Percentiles rank a stretch among this genome's conserved stretches.
Evolutionary conservation across 2,888 invertebrate species (phyloP).

Genomic region (Epsilonema sp.): DNA sequence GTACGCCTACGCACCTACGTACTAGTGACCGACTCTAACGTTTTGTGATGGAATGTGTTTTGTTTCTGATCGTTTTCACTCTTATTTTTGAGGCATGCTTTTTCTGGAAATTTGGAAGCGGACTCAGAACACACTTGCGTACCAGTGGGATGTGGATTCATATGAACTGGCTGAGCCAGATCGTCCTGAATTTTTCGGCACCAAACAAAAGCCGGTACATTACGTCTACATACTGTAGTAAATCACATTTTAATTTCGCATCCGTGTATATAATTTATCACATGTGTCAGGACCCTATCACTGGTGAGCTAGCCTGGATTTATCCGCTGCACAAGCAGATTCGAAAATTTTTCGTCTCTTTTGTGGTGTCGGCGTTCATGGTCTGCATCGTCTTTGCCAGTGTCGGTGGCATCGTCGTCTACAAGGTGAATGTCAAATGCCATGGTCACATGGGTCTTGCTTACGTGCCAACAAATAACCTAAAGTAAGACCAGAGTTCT

Average conservation of each 20-base stretch:
- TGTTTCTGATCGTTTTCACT: too few species aligned
- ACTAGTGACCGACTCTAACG: too few species aligned
- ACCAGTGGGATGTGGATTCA: conserved; percentile 35
- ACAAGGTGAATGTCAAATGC: conserved; percentile 10
- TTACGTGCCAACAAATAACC: too few species aligned
- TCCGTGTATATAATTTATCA: too few species aligned
- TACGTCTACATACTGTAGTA: too few species aligned
- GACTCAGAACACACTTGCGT: conserved; percentile 30
- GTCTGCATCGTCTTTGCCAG: conserved; percentile 13
- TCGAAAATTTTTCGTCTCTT: conserved; percentile 26
- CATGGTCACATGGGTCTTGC: too few species aligned
- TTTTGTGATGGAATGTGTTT: too few species aligned
- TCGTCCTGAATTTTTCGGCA: conserved; percentile 28
- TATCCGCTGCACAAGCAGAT: conserved; percentile 28
- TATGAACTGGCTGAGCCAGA: conserved; percentile 34
- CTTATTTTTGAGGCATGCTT: conserved; percentile 30
- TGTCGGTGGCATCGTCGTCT: conserved; percentile 13
- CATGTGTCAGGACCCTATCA: conserved; percentile 32
- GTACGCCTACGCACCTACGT: too few species aligned
- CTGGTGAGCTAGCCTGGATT: conserved; percentile 28
- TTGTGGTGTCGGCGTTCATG: conserved; percentile 17
- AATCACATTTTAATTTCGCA: too few species aligned
- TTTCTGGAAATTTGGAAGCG: conserved; percentile 34
- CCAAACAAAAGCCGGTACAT: conserved; percentile 10
- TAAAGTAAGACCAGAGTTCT: too few species aligned